Evolutionary conservation across 2,888 invertebrate genomes (phyloP).

Genomic region (Catocala nupta): DNA sequence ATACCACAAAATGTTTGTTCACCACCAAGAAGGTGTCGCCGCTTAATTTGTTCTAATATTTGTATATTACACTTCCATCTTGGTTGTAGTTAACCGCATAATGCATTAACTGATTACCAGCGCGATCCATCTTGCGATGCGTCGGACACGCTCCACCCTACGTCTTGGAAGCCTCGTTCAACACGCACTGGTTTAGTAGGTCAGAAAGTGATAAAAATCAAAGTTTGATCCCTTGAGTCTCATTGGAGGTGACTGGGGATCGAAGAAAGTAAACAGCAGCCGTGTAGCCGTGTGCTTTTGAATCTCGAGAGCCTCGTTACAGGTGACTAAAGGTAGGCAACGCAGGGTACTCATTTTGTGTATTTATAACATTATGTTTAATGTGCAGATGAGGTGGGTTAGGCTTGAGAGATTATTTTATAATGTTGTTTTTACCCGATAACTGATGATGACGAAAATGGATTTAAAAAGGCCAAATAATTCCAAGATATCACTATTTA

Average conservation of each 20-base stretch:
- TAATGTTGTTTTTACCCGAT: no score
- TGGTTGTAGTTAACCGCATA: constrained; percentile 77
- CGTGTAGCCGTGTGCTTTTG: not conserved
- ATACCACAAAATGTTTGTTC: constrained; percentile 40
- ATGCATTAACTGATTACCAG: constrained; percentile 84
- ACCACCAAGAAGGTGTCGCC: constrained; percentile 54
- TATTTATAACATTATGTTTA: not conserved
- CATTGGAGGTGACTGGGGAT: not conserved
- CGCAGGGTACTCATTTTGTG: not conserved
- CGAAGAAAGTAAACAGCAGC: not conserved
- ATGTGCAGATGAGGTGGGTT: not conserved
- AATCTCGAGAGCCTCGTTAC: constrained; percentile 1
- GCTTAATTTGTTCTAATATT: constrained; percentile 75
- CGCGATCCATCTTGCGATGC: constrained; percentile 80
- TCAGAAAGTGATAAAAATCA: constrained; percentile 9
- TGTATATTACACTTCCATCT: constrained; percentile 63
- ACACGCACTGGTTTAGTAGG: constrained; percentile 28
- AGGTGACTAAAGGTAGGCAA: not conserved
- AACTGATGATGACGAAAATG: no score
- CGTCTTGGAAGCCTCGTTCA: constrained; percentile 61
- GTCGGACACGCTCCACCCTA: constrained; percentile 71
- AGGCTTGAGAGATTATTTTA: no score
- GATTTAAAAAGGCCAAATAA: no score
- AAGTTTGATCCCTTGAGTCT: constrained; percentile 5
- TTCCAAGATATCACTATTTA: no score